Percentiles rank a stretch among this genome's conserved stretches.
These are phyloP conservation scores for Willisornis vidua DNA, from an alignment of 2,113 vertebrate species.

Conservation along the genomic window DNA sequence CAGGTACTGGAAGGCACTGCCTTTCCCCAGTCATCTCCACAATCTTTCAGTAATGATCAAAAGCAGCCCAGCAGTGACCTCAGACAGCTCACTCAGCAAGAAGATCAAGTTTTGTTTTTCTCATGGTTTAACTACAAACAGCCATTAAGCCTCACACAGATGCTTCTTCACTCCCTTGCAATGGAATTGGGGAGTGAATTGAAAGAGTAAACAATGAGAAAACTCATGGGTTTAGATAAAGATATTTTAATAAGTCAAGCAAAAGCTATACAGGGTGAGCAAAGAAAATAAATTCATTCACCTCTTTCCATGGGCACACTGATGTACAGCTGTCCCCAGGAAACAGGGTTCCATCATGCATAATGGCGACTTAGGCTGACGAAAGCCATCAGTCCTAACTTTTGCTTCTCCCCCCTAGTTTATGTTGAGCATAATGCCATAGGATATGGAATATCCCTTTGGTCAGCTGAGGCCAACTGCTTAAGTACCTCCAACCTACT, in stretches of 20 bases:
- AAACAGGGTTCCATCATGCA: rapidly evolving
- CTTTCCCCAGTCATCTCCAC: not conserved
- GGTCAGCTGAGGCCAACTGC: rapidly evolving
- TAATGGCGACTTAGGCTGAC: not conserved
- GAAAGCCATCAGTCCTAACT: rapidly evolving
- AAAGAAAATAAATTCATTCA: not conserved
- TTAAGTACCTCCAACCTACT: not conserved
- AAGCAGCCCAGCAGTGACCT: not conserved
- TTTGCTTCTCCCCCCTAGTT: not conserved
- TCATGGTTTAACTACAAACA: rapidly evolving
- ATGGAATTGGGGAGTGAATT: rapidly evolving
- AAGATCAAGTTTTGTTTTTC: not conserved
- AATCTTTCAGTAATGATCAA: not conserved
- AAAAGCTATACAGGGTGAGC: rapidly evolving
- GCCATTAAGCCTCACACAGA: not conserved
- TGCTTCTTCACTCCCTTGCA: not conserved
- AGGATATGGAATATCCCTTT: not conserved
- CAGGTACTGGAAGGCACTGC: not conserved
- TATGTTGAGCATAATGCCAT: not conserved
- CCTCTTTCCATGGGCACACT: not conserved
- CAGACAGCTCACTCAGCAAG: not conserved
- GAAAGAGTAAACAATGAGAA: not conserved
- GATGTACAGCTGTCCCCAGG: not conserved
- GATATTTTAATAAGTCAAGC: not conserved
- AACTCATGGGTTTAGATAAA: not conserved